A percentile compares a stretch with the other conserved stretches of the same genome.
Evolutionary conservation across 1,140 invertebrate species (phyloP).

Genomic region (Drosophila nebulosa): DNA sequence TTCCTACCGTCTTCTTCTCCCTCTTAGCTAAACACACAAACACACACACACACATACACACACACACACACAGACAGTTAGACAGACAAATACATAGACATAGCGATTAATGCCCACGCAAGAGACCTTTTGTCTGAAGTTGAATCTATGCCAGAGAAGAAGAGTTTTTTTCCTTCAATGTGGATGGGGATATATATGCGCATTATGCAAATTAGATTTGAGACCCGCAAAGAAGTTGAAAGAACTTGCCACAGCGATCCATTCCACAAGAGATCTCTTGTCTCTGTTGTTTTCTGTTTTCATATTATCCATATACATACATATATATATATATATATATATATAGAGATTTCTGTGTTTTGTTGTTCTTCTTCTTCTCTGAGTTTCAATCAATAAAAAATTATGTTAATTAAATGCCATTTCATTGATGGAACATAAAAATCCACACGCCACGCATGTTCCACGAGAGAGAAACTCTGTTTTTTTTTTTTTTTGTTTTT

Average conservation of each 20-base stretch:
- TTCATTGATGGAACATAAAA: constrained; percentile 79
- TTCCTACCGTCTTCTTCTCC: background rate
- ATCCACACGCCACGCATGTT: constrained; percentile 70
- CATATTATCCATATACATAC: background rate
- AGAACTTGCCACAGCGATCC: constrained; percentile 62
- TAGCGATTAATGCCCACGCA: constrained; percentile 70
- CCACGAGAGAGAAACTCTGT: constrained; percentile 49
- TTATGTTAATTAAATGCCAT: constrained; percentile 78
- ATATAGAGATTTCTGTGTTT: constrained; percentile 18
- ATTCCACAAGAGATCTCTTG: constrained; percentile 7
- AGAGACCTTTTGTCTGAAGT: constrained; percentile 31
- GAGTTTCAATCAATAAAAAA: constrained; percentile 72
- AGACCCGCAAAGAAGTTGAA: constrained; percentile 55
- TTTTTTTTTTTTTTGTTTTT: no score
- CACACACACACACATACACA: constrained; percentile 8
- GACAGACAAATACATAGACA: background rate
- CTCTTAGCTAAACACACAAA: background rate
- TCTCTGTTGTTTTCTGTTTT: background rate
- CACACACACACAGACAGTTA: background rate
- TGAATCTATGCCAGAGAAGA: constrained; percentile 36
- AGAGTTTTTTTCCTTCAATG: constrained; percentile 19
- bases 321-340: background rate
- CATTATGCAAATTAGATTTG: constrained; percentile 63
- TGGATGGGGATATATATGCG: constrained; percentile 60
- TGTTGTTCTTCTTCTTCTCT: constrained; percentile 37